phyloP scores from a whole-genome alignment of 1,140 invertebrate genomes.

The Drosophila teissieri region DNA sequence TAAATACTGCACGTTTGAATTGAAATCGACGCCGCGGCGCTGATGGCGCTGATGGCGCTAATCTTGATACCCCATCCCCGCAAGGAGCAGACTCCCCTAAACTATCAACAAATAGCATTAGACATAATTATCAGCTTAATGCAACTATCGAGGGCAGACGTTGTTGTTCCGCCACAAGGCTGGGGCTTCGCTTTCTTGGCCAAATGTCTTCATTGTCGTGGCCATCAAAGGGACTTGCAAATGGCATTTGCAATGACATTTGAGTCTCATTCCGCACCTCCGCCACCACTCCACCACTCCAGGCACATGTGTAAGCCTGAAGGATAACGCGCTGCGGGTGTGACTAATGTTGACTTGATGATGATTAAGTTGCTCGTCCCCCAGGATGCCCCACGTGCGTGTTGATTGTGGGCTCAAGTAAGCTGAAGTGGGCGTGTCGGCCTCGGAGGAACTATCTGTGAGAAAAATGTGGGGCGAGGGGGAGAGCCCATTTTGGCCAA shows the following conservation, averaged over 20 bases:
- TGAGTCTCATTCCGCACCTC: constrained; percentile 32
- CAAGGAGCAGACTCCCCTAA: neutral
- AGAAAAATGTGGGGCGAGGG: constrained; percentile 5
- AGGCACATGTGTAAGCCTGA: constrained; percentile 29
- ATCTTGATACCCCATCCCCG: constrained; percentile 44
- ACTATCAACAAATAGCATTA: constrained; percentile 65
- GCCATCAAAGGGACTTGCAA: constrained; percentile 78
- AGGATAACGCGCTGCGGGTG: constrained; percentile 71
- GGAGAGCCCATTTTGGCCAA: constrained; percentile 22
- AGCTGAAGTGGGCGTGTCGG: constrained; percentile 52
- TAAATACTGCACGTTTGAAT: constrained; percentile 49
- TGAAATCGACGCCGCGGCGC: constrained; percentile 32
- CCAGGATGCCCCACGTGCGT: constrained; percentile 48
- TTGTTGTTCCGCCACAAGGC: constrained; percentile 9
- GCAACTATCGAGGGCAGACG: constrained; percentile 36
- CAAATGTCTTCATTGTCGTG: constrained; percentile 72
- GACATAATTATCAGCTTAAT: constrained; percentile 69
- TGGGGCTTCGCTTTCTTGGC: constrained; percentile 37
- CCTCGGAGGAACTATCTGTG: constrained; percentile 44
- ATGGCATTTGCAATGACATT: constrained; percentile 72
- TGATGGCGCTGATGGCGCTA: constrained; percentile 52
- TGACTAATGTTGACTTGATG: constrained; percentile 79
- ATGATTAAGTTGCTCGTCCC: constrained; percentile 77
- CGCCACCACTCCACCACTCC: neutral
- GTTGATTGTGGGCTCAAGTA: constrained; percentile 58